A percentile compares a stretch with the other conserved stretches of the same genome.
Conservation (phyloP, 2,888 invertebrate species). For the Chaitophorus viminalis region DNA sequence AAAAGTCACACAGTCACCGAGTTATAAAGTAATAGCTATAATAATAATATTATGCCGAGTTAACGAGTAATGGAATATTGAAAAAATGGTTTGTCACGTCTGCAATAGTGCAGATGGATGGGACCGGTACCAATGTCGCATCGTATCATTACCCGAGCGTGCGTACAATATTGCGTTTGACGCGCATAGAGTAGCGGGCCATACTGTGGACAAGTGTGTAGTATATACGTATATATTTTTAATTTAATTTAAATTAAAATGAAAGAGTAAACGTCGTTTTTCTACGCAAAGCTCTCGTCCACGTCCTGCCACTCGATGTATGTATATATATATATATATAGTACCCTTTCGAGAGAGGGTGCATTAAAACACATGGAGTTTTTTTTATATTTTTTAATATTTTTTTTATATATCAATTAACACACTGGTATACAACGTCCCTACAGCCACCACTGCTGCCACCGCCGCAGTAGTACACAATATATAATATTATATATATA, state of each 20-base stretch:
- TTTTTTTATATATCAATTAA: constrained; percentile 33
- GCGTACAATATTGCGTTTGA: constrained; percentile 7
- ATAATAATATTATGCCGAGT: neutral
- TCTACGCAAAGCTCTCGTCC: neutral
- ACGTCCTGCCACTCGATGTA: no score
- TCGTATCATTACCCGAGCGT: neutral
- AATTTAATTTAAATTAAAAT: constrained; percentile 38
- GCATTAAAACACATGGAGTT: neutral
- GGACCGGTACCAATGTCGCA: no score
- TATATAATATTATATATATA: no score
- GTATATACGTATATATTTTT: neutral
- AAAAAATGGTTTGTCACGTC: neutral
- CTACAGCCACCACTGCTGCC: neutral
- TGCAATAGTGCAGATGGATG: neutral
- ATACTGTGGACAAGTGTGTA: neutral
- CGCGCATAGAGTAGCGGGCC: neutral
- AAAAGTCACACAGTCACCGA: no score
- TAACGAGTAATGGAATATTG: neutral
- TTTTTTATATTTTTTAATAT: constrained; percentile 30
- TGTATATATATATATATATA: no score
- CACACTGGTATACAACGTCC: neutral
- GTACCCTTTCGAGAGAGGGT: neutral
- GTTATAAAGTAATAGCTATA: neutral
- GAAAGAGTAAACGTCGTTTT: constrained; percentile 47
- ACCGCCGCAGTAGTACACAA: no score